These are phyloP conservation scores for Pipra filicauda DNA, from an alignment of 2,113 vertebrate genomes.

Conservation along the genomic window DNA sequence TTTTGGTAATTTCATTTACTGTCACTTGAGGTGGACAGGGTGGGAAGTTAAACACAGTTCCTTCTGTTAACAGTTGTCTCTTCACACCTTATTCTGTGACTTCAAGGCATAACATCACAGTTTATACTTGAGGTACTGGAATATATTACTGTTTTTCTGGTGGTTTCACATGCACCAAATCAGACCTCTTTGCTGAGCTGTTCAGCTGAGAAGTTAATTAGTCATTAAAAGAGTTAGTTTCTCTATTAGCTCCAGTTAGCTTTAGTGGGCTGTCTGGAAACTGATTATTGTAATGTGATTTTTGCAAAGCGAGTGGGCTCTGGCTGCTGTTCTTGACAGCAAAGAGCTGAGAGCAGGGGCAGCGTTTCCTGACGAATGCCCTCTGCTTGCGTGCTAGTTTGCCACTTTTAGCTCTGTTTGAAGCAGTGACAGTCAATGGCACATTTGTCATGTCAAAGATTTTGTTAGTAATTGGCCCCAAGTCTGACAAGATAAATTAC, in stretches of 20 bases:
- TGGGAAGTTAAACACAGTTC: background rate
- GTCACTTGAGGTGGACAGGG: background rate
- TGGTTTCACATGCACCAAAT: background rate
- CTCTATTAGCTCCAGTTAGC: background rate
- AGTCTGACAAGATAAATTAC: constrained; percentile 19
- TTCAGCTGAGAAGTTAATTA: background rate
- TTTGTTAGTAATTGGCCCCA: background rate
- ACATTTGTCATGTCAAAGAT: background rate
- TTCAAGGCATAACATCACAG: background rate
- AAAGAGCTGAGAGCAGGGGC: background rate
- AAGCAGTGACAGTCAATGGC: background rate
- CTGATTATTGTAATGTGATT: background rate
- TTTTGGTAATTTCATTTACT: background rate
- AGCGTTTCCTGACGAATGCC: background rate
- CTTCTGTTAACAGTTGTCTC: background rate
- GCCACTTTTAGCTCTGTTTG: background rate
- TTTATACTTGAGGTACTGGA: background rate
- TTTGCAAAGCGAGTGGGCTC: background rate
- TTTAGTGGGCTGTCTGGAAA: background rate
- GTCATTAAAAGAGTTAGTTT: background rate
- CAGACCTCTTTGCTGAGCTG: background rate
- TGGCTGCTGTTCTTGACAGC: background rate
- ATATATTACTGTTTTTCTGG: background rate
- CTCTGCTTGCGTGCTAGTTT: rapidly evolving
- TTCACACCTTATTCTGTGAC: background rate